phyloP scores from a whole-genome alignment of 2,113 vertebrate species.

The Coreoperca whiteheadi region DNA sequence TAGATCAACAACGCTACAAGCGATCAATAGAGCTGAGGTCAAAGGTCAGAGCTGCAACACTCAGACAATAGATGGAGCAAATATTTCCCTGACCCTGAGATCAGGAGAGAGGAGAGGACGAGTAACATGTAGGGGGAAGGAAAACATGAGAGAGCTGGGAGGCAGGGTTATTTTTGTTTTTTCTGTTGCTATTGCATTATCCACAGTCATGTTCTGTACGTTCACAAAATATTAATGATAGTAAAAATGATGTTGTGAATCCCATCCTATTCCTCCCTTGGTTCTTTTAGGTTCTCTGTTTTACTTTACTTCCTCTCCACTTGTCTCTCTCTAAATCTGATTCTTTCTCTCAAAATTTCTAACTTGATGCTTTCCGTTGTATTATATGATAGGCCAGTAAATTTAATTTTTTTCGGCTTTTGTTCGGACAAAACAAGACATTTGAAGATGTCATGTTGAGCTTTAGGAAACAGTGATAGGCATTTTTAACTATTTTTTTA shows the following conservation, averaged over 20 bases:
- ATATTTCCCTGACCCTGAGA: slow-evolving; percentile 61
- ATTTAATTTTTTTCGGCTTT: background rate
- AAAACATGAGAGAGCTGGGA: slow-evolving; percentile 5
- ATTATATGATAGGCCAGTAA: no score
- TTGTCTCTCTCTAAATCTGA: background rate
- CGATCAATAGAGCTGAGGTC: slow-evolving; percentile 67
- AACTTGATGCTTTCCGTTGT: background rate
- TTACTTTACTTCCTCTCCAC: background rate
- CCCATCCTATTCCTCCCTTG: background rate
- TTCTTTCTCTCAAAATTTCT: background rate
- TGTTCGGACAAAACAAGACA: background rate
- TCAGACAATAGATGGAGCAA: slow-evolving; percentile 73
- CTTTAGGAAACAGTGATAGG: background rate
- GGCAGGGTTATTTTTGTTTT: background rate
- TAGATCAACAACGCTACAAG: slow-evolving; percentile 54
- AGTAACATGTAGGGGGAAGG: background rate
- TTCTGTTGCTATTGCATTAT: background rate
- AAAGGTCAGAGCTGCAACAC: slow-evolving; percentile 70
- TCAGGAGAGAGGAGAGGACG: slow-evolving; percentile 19
- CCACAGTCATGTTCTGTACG: background rate
- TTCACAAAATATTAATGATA: background rate
- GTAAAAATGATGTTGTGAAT: background rate
- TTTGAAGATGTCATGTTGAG: no score
- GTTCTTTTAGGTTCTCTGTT: slow-evolving; percentile 6
- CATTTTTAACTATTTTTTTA: background rate